Evolutionary conservation across 2,888 invertebrate species (phyloP), one percentile per base, ranked within the genome.

Genomic region (Tachina fera): DNA sequence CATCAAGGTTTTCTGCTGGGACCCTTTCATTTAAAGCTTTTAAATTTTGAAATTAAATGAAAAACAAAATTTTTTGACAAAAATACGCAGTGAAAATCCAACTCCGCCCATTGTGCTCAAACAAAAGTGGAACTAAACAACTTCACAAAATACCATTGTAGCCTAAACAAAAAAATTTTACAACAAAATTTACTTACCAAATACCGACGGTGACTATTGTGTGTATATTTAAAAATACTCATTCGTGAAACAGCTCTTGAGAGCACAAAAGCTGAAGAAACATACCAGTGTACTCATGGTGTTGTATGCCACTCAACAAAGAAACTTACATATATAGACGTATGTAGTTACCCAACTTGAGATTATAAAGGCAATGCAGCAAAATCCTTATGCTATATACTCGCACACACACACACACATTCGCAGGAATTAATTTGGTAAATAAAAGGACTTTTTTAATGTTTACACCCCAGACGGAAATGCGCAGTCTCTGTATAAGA

Each of bases 401-500:
- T 41, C 56, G 70, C n/a, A 71, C 53, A 45, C 65, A 68, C 39
- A 14, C 9, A 45, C 8, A 45, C 0, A 14, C 16, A 39, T 4
- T 6, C 31, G 5, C 6, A 31, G 31, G 31, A 5, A 31, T 31
- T 5, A 31, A 6, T 19, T 61, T 61, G 13, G 6, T 13, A 65
- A 53, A 81, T 41, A 74, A 19, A 39, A 16, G 31, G 22, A 61
- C 67, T 19, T 63, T 75, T 56, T 74, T 84, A 65, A 79, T 60
- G 87, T 87, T 75, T 76, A 89, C 89, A 89, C 90, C 91, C 90
- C 87, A 87, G 87, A 89, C 89, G 71, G 79, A 88, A 88, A 79
- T 88, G 88, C 88, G 88, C 88, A 88, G 86, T 86, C 88, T 79
- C 86, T 49, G 56, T 83, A 22, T 31, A 79, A 72, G 51, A 43